These are phyloP conservation scores for Leptosomus discolor DNA, from an alignment of 2,113 vertebrate species.

Conservation along the genomic window DNA sequence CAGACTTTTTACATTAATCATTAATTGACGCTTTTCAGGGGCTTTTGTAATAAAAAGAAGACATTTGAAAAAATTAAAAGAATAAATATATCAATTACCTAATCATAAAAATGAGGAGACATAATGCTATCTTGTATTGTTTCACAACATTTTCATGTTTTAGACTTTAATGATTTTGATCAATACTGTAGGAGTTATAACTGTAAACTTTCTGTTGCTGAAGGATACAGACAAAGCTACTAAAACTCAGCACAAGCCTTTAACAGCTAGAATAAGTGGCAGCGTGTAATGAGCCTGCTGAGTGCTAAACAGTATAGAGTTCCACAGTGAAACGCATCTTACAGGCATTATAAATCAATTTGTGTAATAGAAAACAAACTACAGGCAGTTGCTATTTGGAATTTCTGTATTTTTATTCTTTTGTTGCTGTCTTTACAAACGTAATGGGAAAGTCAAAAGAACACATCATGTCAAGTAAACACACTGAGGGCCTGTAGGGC, in stretches of 20 bases:
- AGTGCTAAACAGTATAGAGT: background rate
- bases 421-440: background rate
- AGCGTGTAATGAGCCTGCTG: background rate
- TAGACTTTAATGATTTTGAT: background rate
- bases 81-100: background rate
- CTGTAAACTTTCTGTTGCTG: background rate
- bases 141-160: background rate
- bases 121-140: background rate
- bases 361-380: slow-evolving; percentile 22
- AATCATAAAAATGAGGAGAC: background rate
- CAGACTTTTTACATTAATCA: background rate
- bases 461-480: background rate
- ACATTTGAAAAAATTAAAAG: background rate
- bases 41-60: background rate
- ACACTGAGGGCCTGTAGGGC: background rate
- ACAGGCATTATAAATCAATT: slow-evolving; percentile 35
- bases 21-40: background rate
- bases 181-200: background rate
- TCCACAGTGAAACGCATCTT: slow-evolving; percentile 5
- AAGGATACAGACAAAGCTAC: background rate
- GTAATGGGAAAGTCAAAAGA: background rate
- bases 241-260: background rate
- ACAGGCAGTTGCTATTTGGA: background rate
- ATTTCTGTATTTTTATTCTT: background rate
- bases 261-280: background rate